Evolutionary conservation across 2,113 vertebrate species (phyloP), one percentile per base, ranked within the genome.

Genomic region (Coreoperca whiteheadi): DNA sequence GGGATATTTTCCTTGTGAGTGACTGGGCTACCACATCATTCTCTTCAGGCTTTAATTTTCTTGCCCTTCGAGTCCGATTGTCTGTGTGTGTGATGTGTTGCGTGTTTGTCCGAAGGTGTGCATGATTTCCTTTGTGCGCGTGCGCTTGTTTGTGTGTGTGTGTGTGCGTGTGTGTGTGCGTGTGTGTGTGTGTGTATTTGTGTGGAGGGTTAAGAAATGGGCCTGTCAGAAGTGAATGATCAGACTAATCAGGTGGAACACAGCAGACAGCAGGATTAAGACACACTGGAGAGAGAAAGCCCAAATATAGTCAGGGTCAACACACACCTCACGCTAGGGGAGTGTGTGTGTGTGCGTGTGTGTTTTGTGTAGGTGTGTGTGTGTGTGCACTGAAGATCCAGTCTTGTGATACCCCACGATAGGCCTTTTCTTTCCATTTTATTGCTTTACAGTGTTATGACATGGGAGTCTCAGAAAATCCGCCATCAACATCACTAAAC

Each of bases 161-260:
- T 75, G 23, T 63, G 76, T 73, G 56, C 23, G 4, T 46, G n/a
- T 72, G 59, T 65, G 57, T 46, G 65, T 69, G 41, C 61, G 69
- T 28, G 57, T 50, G 53, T 57, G 39, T 70, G 71, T 2, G 48
- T 70, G 71, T 70, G 37, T 75, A n/a, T 82, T 39, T 25, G 67
- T 74, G 43, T 61, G 60, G 56, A 82, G 32, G 25, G 60, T 75
- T 77, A 87, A 78, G 86, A 92, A 90, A 88, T 88, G 74, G 68
- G 82, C 50, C 81, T 89, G 89, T 92, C 91, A 93, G 84, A 91
- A 92, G 69, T 94, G 90, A 94, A 85, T 91, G 91, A 94, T 92
- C 89, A 87, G 84, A 87, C 83, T 92, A 91, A 94, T 93, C 92
- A 88, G 82, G 85, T 85, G 85, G 87, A 92, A 87, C 81, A 53